phyloP scores from a whole-genome alignment of 2,797 vertebrate genomes.

The Chaetodon trifasciatus region DNA sequence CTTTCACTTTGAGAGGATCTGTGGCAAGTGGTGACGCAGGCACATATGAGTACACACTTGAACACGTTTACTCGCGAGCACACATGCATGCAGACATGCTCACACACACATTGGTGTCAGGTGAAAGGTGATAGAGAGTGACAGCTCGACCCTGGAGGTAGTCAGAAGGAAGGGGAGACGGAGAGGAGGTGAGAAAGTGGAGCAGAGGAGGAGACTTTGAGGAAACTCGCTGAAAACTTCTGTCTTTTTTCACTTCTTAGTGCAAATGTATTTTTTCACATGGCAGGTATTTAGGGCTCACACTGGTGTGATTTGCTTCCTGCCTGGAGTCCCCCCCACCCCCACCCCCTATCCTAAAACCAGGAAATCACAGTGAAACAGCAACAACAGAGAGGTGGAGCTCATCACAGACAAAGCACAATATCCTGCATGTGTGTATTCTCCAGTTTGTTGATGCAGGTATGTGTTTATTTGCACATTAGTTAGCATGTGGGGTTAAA shows the following conservation, averaged over 20 bases:
- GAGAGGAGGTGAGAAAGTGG: slow-evolving; percentile 22
- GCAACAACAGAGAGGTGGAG: slow-evolving; percentile 7
- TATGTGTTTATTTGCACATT: neutral
- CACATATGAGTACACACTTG: slow-evolving; percentile 19
- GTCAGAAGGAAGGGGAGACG: slow-evolving; percentile 28
- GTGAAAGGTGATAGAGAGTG: slow-evolving; percentile 57
- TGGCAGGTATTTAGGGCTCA: slow-evolving; percentile 34
- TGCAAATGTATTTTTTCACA: slow-evolving; percentile 7
- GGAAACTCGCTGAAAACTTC: slow-evolving; percentile 20
- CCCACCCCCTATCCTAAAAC: neutral
- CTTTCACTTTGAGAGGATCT: slow-evolving; percentile 48
- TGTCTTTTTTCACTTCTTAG: neutral
- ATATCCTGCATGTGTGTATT: neutral
- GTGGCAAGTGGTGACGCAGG: slow-evolving; percentile 4
- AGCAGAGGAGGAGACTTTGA: slow-evolving; percentile 36
- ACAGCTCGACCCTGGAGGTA: slow-evolving; percentile 51
- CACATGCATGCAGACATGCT: slow-evolving; percentile 27
- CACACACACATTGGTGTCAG: slow-evolving; percentile 31
- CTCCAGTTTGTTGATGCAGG: neutral
- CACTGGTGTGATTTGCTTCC: slow-evolving; percentile 12
- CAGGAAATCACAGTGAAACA: slow-evolving; percentile 1
- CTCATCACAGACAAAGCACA: neutral
- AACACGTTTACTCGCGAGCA: slow-evolving; percentile 15
- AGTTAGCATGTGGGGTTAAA: neutral
- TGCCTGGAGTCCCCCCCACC: slow-evolving; percentile 6